phyloP scores from a whole-genome alignment of 1,140 invertebrate genomes.

The Coenobita brevimanus region DNA sequence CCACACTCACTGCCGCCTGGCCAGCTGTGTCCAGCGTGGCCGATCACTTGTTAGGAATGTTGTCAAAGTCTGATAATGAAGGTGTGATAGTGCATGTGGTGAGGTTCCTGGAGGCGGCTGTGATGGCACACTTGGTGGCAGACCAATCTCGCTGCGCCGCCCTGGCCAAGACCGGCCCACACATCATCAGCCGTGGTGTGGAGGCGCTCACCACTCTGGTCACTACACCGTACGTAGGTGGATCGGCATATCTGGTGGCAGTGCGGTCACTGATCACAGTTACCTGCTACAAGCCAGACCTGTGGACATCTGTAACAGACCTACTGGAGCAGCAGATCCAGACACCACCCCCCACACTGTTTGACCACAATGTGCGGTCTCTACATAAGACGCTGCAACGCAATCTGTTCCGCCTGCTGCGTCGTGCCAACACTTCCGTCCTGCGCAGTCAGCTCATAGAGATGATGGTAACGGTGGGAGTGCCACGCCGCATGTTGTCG shows the following conservation, averaged over 20 bases:
- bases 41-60: slow-evolving; percentile 50
- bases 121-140: slow-evolving; percentile 53
- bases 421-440: slow-evolving; percentile 32
- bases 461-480: slow-evolving; percentile 67
- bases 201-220: slow-evolving; percentile 40
- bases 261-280: slow-evolving; percentile 61
- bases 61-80: slow-evolving; percentile 54
- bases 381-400: slow-evolving; percentile 66
- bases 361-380: slow-evolving; percentile 66
- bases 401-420: slow-evolving; percentile 61
- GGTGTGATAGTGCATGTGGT: slow-evolving; percentile 59
- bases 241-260: slow-evolving; percentile 59
- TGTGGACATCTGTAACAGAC: slow-evolving; percentile 47
- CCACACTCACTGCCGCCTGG: slow-evolving; percentile 49
- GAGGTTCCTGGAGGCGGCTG: slow-evolving; percentile 64
- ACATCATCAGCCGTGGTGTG: slow-evolving; percentile 51
- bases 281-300: slow-evolving; percentile 63
- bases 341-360: slow-evolving; percentile 63
- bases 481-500: slow-evolving; percentile 60
- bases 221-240: slow-evolving; percentile 63
- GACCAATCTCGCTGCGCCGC: slow-evolving; percentile 51
- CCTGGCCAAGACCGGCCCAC: slow-evolving; percentile 5
- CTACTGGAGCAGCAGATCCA: slow-evolving; percentile 55
- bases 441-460: slow-evolving; percentile 48
- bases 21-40: slow-evolving; percentile 50